phyloP scores from a whole-genome alignment of 1,140 invertebrate genomes.

The Caenorhabditis remanei region DNA sequence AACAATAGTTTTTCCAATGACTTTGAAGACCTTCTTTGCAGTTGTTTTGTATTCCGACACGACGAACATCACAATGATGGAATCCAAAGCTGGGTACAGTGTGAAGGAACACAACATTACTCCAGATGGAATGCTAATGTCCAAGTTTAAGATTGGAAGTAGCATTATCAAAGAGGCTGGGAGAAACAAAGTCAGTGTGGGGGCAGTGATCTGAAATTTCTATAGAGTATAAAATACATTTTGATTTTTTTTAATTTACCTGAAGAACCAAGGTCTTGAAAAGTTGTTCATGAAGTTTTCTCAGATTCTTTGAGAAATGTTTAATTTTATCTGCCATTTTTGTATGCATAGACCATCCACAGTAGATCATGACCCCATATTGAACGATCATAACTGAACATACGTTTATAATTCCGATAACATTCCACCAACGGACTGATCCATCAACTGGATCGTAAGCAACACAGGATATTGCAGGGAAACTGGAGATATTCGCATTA shows the following conservation, averaged over 20 bases:
- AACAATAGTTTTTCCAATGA: too few species aligned
- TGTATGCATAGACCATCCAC: background rate
- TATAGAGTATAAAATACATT: background rate
- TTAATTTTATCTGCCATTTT: background rate
- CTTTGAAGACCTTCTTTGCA: background rate
- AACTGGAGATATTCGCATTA: background rate
- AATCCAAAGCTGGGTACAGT: background rate
- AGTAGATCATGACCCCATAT: background rate
- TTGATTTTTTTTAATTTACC: background rate
- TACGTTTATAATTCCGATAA: too few species aligned
- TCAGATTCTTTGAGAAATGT: background rate
- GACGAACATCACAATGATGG: background rate
- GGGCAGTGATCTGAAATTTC: background rate
- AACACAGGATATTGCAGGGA: background rate
- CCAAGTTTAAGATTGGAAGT: background rate
- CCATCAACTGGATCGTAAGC: too few species aligned
- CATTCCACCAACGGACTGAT: too few species aligned
- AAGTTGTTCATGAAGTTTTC: conserved; percentile 20
- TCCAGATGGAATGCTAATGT: background rate
- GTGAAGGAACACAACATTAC: background rate
- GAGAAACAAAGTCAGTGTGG: background rate
- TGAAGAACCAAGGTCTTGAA: background rate
- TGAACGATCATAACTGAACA: too few species aligned
- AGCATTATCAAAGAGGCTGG: background rate
- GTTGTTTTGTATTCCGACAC: background rate